phyloP scores from a whole-genome alignment of 2,888 invertebrate species.

The Torymus auratus region DNA sequence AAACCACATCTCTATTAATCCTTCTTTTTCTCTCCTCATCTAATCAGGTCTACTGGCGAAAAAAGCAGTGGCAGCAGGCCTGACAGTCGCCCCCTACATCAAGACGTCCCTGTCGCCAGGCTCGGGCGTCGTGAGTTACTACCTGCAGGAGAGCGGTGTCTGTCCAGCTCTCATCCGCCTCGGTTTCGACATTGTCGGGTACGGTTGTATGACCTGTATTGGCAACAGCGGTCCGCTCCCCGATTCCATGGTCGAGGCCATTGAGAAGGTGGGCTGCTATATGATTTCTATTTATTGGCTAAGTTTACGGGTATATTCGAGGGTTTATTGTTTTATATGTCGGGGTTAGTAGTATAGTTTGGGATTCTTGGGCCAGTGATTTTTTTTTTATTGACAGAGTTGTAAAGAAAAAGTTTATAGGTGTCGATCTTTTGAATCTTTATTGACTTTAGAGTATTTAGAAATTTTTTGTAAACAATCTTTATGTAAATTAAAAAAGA shows the following conservation, averaged over 20 bases:
- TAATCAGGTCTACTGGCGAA: conserved; percentile 88
- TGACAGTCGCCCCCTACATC: conserved; percentile 93
- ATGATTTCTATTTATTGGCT: neutral
- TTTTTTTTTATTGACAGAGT: no score
- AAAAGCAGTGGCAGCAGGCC: conserved; percentile 94
- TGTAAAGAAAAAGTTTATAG: no score
- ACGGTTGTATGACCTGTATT: conserved; percentile 99
- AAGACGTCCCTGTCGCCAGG: conserved; percentile 98
- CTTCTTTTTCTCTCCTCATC: neutral
- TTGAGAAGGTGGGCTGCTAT: conserved; percentile 68
- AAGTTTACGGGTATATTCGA: no score
- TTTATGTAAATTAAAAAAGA: no score
- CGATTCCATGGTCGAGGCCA: conserved; percentile 78
- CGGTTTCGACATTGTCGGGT: conserved; percentile 97
- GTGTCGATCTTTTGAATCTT: no score
- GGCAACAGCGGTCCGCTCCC: conserved; percentile 98
- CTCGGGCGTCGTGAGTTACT: conserved; percentile 95
- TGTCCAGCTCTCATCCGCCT: conserved; percentile 89
- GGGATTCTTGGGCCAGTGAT: no score
- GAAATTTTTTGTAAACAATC: no score
- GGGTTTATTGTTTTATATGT: no score
- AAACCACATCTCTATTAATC: no score
- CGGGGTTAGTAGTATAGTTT: no score
- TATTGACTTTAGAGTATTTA: no score
- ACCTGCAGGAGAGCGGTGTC: conserved; percentile 92